Evolutionary conservation across 2,797 vertebrate genomes (phyloP), one percentile per base, ranked within the genome.

Genomic region (Lepilemur ruficaudatus): DNA sequence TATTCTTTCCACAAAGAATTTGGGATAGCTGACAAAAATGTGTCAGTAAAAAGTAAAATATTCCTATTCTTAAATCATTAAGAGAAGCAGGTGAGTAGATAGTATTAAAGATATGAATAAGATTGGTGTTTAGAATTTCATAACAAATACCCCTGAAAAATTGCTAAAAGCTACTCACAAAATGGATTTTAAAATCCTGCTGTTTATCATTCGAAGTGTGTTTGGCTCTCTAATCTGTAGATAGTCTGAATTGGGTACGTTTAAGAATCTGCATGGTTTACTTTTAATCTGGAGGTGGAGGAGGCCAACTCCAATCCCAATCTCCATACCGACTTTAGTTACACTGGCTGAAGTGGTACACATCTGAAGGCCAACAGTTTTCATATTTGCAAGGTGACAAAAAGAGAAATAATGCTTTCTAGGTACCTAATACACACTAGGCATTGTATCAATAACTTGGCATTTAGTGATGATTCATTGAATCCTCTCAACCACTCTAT

Each of bases 21-120:
- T 87, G 17, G 50, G 41, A 90, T 61, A 59, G 55, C 59, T 96
- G 92, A 95, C 91, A 96, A 97, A 97, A 97, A 87, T 83, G 91
- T 43, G 32, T 91, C 91, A 95, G 78, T 96, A 89, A 86, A 95
- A 96, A 94, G 94, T 73, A 52, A 92, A 87, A 95, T 85, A 48
- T 52, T 57, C 32, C 20, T 86, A 48, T 52, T 57, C 32, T 17
- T 86, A 52, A 73, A 55, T 91, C 76, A 75, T 41, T 38, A 61
- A 63, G 72, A 96, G 67, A 91, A 90, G 9, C 8, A 57, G 35
- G n/a, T 46, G 7, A 95, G 32, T 76, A 38, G 35, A 76, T 83
- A 92, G 79, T 79, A 72, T 70, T 93, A 83, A 80, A 96, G 76
- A 55, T 15, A 32, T 35, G 32, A 35, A 43, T 80, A 88, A 32